phyloP scores from a whole-genome alignment of 2,797 vertebrate species.

The Phataginus tetradactyla region DNA sequence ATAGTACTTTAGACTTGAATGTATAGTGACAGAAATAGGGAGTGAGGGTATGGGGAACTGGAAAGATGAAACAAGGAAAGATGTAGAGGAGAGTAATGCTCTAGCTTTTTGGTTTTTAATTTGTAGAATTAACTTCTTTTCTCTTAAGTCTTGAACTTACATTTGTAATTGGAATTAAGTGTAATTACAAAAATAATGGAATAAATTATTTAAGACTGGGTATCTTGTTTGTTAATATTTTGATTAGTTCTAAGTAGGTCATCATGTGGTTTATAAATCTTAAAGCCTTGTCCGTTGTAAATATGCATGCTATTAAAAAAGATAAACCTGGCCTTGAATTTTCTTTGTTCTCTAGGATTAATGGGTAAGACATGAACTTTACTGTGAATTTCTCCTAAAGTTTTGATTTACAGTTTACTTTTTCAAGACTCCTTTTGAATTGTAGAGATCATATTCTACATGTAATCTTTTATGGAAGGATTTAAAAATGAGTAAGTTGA shows the following conservation, averaged over 20 bases:
- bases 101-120: constrained; percentile 52
- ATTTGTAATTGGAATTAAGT: constrained; percentile 11
- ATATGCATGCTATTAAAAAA: constrained; percentile 7
- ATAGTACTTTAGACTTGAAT: not conserved
- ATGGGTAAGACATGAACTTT: constrained; percentile 39
- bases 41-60: not conserved
- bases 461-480: not conserved
- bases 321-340: not conserved
- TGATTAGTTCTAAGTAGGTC: not conserved
- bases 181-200: constrained; percentile 28
- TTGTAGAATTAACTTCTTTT: constrained; percentile 43
- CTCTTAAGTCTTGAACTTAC: constrained; percentile 41
- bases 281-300: constrained; percentile 3
- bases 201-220: not conserved
- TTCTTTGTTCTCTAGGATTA: not conserved
- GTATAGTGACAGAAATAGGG: not conserved
- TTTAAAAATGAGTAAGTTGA: constrained; percentile 56
- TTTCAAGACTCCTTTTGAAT: constrained; percentile 29
- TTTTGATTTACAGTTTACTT: constrained; percentile 31
- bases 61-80: constrained; percentile 23
- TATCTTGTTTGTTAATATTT: constrained; percentile 8
- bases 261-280: constrained; percentile 40
- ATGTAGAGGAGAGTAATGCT: not conserved
- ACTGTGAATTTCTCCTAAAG: constrained; percentile 30
- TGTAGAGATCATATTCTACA: not conserved